phyloP scores from a whole-genome alignment of 2,797 vertebrate genomes.

The Poecilia picta region DNA sequence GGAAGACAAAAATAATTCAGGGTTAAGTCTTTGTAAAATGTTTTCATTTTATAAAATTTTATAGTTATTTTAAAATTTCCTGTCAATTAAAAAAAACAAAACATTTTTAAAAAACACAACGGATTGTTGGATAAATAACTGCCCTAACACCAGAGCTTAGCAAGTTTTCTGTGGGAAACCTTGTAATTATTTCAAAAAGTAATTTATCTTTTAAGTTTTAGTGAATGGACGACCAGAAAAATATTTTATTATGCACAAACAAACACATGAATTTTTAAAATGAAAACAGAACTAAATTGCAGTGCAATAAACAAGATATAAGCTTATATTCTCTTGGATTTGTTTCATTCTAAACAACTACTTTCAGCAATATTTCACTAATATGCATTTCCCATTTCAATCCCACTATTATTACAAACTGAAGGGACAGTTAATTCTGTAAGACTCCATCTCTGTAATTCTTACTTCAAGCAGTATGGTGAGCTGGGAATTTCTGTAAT shows the following conservation, averaged over 20 bases:
- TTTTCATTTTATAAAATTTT: no score
- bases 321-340: not conserved
- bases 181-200: not conserved
- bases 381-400: not conserved
- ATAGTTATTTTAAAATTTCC: no score
- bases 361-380: not conserved
- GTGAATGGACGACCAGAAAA: no score
- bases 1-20: not conserved
- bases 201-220: not conserved
- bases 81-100: no score
- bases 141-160: no score
- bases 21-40: no score
- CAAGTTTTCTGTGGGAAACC: no score
- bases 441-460: not conserved
- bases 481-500: constrained; percentile 88
- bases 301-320: not conserved
- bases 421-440: not conserved
- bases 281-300: not conserved
- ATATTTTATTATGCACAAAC: not conserved
- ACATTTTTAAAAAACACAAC: no score
- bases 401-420: not conserved
- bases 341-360: not conserved
- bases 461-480: constrained; percentile 88
- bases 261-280: not conserved
- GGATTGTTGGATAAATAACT: no score